phyloP scores from a whole-genome alignment of 2,113 vertebrate species.

The Chitala chitala region DNA sequence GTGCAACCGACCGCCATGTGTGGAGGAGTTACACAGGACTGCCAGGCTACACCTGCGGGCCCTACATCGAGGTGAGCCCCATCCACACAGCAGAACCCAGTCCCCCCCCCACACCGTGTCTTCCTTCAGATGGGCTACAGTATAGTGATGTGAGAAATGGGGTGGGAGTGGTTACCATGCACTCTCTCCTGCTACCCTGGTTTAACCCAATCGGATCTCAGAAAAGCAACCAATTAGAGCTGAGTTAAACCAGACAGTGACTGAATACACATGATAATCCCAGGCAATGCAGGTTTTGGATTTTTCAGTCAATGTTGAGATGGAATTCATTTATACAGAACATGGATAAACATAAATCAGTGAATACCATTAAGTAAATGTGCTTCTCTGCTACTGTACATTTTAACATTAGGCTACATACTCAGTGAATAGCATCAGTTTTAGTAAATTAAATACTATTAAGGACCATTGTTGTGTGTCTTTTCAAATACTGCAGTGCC shows the following conservation, averaged over 20 bases:
- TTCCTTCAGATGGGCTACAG: too few species aligned
- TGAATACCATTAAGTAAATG: too few species aligned
- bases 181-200: background rate
- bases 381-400: background rate
- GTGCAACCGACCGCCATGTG: constrained; percentile 76
- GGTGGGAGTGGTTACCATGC: background rate
- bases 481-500: background rate
- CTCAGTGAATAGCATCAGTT: background rate
- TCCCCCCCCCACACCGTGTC: too few species aligned
- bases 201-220: background rate
- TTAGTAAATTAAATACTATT: background rate
- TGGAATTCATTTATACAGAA: background rate
- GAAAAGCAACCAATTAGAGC: background rate
- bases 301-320: background rate
- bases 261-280: background rate
- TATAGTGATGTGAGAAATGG: background rate
- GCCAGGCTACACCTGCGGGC: constrained; percentile 84
- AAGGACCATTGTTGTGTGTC: background rate
- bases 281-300: background rate
- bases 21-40: constrained; percentile 86
- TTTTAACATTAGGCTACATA: background rate
- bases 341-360: background rate
- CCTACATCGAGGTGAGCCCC: constrained; percentile 74
- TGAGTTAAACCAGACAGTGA: background rate
- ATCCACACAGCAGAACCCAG: too few species aligned